phyloP scores from a whole-genome alignment of 2,113 vertebrate genomes.

The Donacobius atricapilla region DNA sequence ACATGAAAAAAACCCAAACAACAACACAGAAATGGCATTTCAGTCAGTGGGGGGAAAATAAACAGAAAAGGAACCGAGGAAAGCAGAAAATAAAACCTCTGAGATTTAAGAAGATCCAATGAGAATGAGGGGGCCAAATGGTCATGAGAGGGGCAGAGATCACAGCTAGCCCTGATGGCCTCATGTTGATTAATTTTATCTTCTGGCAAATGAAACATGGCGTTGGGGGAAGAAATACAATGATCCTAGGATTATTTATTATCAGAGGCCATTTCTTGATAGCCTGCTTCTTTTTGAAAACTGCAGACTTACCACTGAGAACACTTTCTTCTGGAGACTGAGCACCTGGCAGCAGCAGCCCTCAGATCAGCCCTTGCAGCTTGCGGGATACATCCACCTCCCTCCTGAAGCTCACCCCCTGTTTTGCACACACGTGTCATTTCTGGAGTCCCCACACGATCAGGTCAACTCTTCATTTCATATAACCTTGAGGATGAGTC shows the following conservation, averaged over 20 bases:
- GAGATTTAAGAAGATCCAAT: not conserved
- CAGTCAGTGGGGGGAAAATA: not conserved
- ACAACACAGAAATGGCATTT: not conserved
- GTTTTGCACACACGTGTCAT: not conserved
- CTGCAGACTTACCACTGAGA: not conserved
- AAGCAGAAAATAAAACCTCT: not conserved
- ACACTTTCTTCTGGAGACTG: not conserved
- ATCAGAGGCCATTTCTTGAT: not conserved
- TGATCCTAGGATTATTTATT: not conserved
- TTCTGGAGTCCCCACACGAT: not conserved
- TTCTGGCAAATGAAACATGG: not conserved
- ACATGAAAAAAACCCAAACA: not conserved
- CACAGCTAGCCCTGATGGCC: not conserved
- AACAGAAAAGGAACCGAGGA: not conserved
- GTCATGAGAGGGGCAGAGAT: not conserved
- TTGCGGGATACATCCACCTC: not conserved
- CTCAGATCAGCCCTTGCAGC: not conserved
- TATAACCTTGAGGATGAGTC: not conserved
- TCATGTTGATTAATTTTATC: not conserved
- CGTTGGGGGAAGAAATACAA: not conserved
- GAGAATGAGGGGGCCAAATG: not conserved
- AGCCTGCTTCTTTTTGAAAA: not conserved
- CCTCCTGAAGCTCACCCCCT: not conserved
- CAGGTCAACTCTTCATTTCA: not conserved
- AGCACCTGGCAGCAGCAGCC: not conserved